A percentile compares a stretch with the other conserved stretches of the same genome.
Evolutionary conservation across 2,113 vertebrate species (phyloP).

Genomic region (Tetrao urogallus): DNA sequence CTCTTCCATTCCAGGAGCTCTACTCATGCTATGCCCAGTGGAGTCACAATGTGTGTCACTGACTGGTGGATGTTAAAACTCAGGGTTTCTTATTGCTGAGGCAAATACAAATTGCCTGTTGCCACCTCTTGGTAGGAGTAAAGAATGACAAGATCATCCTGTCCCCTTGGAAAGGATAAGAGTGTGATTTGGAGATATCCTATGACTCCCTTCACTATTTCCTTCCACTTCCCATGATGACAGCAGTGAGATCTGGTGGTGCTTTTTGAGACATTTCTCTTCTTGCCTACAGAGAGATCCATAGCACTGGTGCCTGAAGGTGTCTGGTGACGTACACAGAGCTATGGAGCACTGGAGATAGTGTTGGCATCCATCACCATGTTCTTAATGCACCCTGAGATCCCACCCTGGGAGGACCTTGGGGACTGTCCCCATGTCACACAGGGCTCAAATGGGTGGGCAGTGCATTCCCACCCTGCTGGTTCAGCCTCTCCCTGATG

Average conservation of each 20-base stretch:
- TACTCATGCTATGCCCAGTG: background rate
- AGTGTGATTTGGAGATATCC: background rate
- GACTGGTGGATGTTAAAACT: background rate
- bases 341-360: accelerated
- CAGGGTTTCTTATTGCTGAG: background rate
- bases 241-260: background rate
- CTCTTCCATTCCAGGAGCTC: background rate
- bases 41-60: background rate
- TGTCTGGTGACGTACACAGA: background rate
- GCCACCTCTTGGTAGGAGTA: background rate
- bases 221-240: accelerated
- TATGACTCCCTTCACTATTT: accelerated
- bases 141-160: background rate
- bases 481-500: background rate
- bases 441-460: background rate
- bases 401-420: background rate
- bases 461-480: accelerated
- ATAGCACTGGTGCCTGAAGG: background rate
- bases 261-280: background rate
- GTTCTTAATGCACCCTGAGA: background rate
- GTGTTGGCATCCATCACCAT: accelerated
- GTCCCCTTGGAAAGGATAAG: background rate
- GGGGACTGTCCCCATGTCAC: accelerated
- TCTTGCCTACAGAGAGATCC: background rate
- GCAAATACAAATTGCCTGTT: background rate